Percentiles rank a stretch among this genome's conserved stretches.
Conservation (phyloP, 53 echinoderm and acorn worm species). For the Antedon mediterranea region DNA sequence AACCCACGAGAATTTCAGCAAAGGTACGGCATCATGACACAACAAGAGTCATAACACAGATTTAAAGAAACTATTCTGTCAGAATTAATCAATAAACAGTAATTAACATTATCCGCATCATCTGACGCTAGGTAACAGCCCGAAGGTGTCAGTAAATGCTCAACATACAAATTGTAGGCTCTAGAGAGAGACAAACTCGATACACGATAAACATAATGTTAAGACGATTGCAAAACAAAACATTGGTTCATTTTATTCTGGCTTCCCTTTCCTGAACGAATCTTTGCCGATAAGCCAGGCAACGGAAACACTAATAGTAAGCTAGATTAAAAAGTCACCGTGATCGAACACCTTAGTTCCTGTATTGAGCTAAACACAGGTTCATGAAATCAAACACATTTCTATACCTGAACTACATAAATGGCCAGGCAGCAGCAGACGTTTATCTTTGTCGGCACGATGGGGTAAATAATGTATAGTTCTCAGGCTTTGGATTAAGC, state of each 20-base stretch:
- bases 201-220: neutral
- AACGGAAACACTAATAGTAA: neutral
- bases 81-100: neutral
- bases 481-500: neutral
- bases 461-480: neutral
- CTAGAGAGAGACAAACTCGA: neutral
- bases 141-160: neutral
- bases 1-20: neutral
- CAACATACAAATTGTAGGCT: neutral
- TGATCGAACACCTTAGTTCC: neutral
- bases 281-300: neutral
- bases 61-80: neutral
- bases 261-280: neutral
- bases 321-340: neutral
- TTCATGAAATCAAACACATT: neutral
- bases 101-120: neutral
- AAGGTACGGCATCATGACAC: neutral
- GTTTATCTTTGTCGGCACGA: neutral
- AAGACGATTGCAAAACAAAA: neutral
- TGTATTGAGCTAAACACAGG: neutral
- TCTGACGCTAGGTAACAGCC: neutral
- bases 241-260: neutral
- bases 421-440: neutral
- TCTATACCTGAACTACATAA: neutral
- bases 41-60: neutral